Base-by-base conservation (phyloP, 2,888 invertebrate species). In the Heliconius charithonia region DNA sequence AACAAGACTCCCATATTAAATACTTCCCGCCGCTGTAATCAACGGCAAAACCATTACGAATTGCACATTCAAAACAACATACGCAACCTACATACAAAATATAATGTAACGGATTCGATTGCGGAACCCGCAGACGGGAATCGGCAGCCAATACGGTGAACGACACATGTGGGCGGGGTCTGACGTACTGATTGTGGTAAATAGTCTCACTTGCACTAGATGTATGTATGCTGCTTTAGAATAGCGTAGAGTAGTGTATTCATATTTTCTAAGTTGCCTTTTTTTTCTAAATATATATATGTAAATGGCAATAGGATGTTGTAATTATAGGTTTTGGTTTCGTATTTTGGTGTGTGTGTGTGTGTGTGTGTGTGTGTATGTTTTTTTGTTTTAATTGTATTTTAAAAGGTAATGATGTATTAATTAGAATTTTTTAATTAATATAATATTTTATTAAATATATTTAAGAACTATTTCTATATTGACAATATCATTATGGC, bases 91-190 rank as follows among this genome's bases (percentile, higher is more conserved):
- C 78, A 81, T 81, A 78, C 79, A 77, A 80, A 45, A 82, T 79
- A 81, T 56, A 72, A 59, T 75, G 80, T 81, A 82, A 82, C 80
- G 82, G 83, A 81, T 81, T 81, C 82, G 75, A 81, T 80, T 89
- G 87, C 89, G 84, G 89, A 89, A 88, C 88, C 89, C 73, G 51
- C 3, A 19, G 51, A 19, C 51, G 62, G 73, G 73, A 59, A 75
- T 62, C 82, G 81, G 83, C 83, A 86, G 85, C 89, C 90, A 90
- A 90, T 91, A 87, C 85, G 84, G 86, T 87, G 87, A 89, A 89
- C 84, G 87, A 84, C 84, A 81, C 79, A 85, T 87, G 92, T 91
- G 87, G 92, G 92, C 87, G 90, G 88, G 83, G 88, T 85, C 86
- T 82, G 72, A 81, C 83, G 85, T 82, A 83, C 84, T 83, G 84